A percentile compares a stretch with the other conserved stretches of the same genome.
Evolutionary conservation across 1,140 invertebrate species (phyloP).

Genomic region (Drosophila baimaii): DNA sequence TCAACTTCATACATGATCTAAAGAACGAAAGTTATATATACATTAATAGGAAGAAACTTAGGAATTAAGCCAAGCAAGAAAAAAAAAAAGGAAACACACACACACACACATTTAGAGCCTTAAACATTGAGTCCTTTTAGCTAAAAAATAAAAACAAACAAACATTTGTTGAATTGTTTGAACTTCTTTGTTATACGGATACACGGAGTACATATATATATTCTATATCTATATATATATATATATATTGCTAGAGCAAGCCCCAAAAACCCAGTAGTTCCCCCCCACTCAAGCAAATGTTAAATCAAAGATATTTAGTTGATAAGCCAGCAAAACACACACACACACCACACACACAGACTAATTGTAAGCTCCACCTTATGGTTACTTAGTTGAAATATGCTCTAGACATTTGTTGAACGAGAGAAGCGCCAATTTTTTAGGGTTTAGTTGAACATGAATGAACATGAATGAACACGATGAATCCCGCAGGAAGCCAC

Average conservation of each 20-base stretch:
- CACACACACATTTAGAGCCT: slow-evolving; percentile 68
- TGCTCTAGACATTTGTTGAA: slow-evolving; percentile 39
- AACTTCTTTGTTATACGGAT: slow-evolving; percentile 56
- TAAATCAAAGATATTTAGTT: slow-evolving; percentile 78
- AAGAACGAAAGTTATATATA: slow-evolving; percentile 21
- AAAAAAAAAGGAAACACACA: no score
- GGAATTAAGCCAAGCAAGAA: slow-evolving; percentile 30
- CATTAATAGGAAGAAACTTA: slow-evolving; percentile 26
- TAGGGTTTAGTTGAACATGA: slow-evolving; percentile 42
- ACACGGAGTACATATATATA: slow-evolving; percentile 45
- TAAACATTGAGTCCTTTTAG: slow-evolving; percentile 73
- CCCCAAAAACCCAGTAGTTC: slow-evolving; percentile 27
- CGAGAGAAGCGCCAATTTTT: slow-evolving; percentile 35
- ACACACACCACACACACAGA: slow-evolving; percentile 22
- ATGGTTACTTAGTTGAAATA: slow-evolving; percentile 48
- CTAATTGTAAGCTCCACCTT: slow-evolving; percentile 28
- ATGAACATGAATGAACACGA: not conserved
- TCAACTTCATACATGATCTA: slow-evolving; percentile 28
- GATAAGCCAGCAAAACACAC: slow-evolving; percentile 23
- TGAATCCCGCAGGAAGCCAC: slow-evolving; percentile 2
- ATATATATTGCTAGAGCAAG: slow-evolving; percentile 14
- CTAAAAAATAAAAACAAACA: slow-evolving; percentile 33
- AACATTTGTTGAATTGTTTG: slow-evolving; percentile 68
- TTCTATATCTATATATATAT: slow-evolving; percentile 41
- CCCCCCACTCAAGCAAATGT: slow-evolving; percentile 72